phyloP scores from a whole-genome alignment of 2,113 vertebrate genomes.

The Ranitomeya imitator region DNA sequence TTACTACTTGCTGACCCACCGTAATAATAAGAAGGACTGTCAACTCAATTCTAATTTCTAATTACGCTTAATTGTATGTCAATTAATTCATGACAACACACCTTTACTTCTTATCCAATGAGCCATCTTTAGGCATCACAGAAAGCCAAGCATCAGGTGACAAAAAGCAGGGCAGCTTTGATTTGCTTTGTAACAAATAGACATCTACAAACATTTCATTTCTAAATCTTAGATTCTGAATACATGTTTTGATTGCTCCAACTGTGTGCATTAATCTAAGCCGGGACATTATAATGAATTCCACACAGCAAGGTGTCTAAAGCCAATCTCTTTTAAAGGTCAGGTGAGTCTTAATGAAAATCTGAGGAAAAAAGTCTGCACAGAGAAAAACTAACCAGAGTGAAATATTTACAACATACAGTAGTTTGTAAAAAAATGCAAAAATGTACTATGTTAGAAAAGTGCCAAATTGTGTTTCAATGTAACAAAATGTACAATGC shows the following conservation, averaged over 20 bases:
- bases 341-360: conserved; percentile 35
- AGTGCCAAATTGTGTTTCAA: neutral
- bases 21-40: no score
- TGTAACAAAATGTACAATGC: neutral
- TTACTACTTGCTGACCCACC: no score
- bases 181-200: neutral
- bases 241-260: conserved; percentile 44
- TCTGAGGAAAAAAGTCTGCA: neutral
- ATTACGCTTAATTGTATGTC: neutral
- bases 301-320: conserved; percentile 36
- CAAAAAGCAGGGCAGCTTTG: neutral
- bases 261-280: conserved; percentile 42
- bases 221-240: conserved; percentile 17
- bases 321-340: conserved; percentile 47
- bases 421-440: neutral
- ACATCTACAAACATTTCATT: conserved; percentile 37
- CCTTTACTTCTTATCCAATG: neutral
- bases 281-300: conserved; percentile 34
- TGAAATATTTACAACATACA: neutral
- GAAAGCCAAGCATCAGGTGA: neutral
- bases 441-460: neutral
- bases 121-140: neutral
- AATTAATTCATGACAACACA: neutral
- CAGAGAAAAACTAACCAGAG: neutral
- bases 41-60: no score